Conservation (phyloP, 53 echinoderm and acorn worm species). For the Mesocentrotus franciscanus region DNA sequence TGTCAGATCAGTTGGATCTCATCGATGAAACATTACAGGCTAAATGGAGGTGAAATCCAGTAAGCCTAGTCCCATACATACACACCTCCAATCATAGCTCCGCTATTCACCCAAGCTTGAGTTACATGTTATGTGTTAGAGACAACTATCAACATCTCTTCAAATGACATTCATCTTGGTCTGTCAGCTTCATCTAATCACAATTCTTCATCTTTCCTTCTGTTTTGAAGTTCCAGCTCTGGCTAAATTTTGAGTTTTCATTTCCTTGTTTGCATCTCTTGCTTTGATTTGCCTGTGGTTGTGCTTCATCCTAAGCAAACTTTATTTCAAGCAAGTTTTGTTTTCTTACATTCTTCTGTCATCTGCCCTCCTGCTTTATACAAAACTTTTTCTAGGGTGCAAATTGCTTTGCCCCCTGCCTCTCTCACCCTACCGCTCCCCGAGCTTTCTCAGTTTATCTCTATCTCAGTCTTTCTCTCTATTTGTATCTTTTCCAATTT, state of each 20-base stretch:
- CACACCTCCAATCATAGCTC: constrained; percentile 18
- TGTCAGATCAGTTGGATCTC: constrained; percentile 1
- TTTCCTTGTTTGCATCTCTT: neutral
- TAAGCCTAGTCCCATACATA: constrained; percentile 29
- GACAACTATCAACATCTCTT: constrained; percentile 35
- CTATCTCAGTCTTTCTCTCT: neutral
- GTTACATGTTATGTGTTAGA: constrained; percentile 39
- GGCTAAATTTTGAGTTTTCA: neutral
- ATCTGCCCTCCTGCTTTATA: neutral
- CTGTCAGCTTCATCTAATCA: constrained; percentile 31
- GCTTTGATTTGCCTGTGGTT: neutral
- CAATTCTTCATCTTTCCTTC: neutral
- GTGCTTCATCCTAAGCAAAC: neutral
- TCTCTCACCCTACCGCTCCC: neutral
- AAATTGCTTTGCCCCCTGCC: neutral
- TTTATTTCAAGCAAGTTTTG: neutral
- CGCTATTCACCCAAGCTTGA: constrained; percentile 7
- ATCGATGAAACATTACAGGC: neutral
- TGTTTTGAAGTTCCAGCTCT: constrained; percentile 4
- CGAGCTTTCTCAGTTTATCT: too few species aligned
- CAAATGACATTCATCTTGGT: constrained; percentile 31
- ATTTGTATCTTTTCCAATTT: constrained; percentile 10
- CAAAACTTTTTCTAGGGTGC: neutral
- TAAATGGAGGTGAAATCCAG: constrained; percentile 11
- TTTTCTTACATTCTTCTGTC: neutral